These are phyloP conservation scores for Mystacides longicornis DNA, from an alignment of 2,888 invertebrate species.

Conservation along the genomic window DNA sequence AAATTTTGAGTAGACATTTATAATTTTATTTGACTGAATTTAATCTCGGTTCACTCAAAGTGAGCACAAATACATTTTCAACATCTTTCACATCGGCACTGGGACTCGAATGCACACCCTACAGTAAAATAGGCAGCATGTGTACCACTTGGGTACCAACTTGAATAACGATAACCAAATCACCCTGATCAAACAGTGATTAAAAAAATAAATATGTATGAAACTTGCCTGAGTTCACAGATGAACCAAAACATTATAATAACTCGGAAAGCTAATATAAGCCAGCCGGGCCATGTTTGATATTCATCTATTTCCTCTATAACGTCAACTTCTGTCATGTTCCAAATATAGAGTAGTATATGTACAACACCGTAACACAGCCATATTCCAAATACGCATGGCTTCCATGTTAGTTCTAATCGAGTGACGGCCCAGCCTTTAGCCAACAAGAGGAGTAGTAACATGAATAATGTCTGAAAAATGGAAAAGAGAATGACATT, in stretches of 20 bases:
- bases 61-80: no score
- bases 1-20: no score
- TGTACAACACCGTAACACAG: constrained; percentile 85
- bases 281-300: constrained; percentile 96
- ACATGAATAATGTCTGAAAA: constrained; percentile 84
- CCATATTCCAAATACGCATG: constrained; percentile 82
- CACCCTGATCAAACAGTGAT: no score
- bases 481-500: no score
- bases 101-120: no score
- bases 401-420: constrained; percentile 81
- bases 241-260: constrained; percentile 88
- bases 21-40: no score
- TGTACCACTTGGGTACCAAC: no score
- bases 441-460: constrained; percentile 81
- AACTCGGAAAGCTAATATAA: constrained; percentile 79
- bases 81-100: no score
- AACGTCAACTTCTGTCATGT: constrained; percentile 91
- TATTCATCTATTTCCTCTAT: constrained; percentile 96
- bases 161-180: no score
- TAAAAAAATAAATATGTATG: neutral
- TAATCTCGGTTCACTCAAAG: no score
- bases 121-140: no score
- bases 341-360: constrained; percentile 91
- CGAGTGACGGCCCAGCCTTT: constrained; percentile 97
- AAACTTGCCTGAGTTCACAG: constrained; percentile 49